Percentiles rank a stretch among this genome's conserved stretches.
Conservation (phyloP, 2,797 vertebrate genomes). For the Peromyscus aztecus region DNA sequence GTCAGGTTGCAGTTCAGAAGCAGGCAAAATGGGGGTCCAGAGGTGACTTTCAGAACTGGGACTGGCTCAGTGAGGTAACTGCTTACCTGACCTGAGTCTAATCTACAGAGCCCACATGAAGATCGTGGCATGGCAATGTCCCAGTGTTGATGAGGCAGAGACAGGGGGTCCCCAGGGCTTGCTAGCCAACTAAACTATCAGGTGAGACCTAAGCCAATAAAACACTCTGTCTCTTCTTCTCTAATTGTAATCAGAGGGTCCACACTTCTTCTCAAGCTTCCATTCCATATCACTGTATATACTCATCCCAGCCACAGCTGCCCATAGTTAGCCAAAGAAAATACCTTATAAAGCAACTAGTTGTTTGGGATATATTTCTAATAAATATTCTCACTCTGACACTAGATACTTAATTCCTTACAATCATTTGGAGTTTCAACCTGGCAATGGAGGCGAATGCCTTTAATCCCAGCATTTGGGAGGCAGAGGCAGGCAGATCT, state of each 20-base stretch:
- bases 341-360: background rate
- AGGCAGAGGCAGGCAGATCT: background rate
- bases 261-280: background rate
- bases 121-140: no score
- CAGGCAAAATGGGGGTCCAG: conserved; percentile 63
- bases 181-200: background rate
- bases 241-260: background rate
- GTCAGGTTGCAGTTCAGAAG: conserved; percentile 85
- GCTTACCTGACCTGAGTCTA: background rate
- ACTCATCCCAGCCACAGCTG: background rate
- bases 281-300: background rate
- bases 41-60: background rate
- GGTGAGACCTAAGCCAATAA: background rate
- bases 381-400: background rate
- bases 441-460: background rate
- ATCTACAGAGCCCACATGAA: background rate
- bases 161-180: background rate
- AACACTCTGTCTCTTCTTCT: background rate
- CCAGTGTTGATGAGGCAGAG: background rate
- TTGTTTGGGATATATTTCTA: background rate
- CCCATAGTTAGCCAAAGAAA: conserved; percentile 50
- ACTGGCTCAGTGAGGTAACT: background rate
- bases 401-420: background rate
- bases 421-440: background rate
- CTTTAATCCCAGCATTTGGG: background rate